These are phyloP conservation scores for Cheilosia impressa DNA, from an alignment of 2,888 invertebrate genomes.

Conservation along the genomic window DNA sequence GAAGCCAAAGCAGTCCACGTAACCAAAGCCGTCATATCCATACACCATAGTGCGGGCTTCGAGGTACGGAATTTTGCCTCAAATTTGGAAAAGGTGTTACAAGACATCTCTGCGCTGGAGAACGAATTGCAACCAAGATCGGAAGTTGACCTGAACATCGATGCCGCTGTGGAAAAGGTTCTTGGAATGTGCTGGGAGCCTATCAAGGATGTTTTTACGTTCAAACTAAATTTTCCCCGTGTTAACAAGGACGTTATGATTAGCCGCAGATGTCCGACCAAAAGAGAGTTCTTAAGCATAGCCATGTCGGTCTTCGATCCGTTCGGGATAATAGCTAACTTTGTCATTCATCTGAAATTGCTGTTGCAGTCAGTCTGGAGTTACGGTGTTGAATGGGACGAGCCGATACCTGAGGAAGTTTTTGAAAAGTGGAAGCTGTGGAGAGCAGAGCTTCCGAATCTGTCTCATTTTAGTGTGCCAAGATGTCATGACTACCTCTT, in stretches of 20 bases:
- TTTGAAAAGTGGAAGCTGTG: slow-evolving; percentile 4
- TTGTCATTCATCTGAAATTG: slow-evolving; percentile 4
- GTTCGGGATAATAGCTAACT: slow-evolving; percentile 6
- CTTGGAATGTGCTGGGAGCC: slow-evolving; percentile 7
- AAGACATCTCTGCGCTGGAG: background rate
- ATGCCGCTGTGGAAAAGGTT: background rate
- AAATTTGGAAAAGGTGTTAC: no score
- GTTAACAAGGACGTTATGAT: background rate
- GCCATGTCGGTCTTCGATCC: slow-evolving; percentile 19
- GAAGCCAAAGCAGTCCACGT: no score
- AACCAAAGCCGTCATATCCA: no score
- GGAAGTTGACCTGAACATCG: background rate
- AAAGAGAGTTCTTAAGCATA: background rate
- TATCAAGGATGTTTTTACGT: background rate
- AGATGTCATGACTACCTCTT: background rate
- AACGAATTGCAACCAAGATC: background rate
- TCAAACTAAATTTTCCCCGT: background rate
- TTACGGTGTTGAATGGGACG: background rate
- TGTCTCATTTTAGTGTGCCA: background rate
- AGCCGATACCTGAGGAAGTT: slow-evolving; percentile 2
- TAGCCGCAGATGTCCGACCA: background rate
- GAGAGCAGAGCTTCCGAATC: background rate
- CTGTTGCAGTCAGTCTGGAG: slow-evolving; percentile 4
- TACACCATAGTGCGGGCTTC: no score
- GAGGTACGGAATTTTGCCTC: no score